Evolutionary conservation across 2,888 invertebrate species (phyloP), one percentile per base, ranked within the genome.

Genomic region (Zygaena filipendulae): DNA sequence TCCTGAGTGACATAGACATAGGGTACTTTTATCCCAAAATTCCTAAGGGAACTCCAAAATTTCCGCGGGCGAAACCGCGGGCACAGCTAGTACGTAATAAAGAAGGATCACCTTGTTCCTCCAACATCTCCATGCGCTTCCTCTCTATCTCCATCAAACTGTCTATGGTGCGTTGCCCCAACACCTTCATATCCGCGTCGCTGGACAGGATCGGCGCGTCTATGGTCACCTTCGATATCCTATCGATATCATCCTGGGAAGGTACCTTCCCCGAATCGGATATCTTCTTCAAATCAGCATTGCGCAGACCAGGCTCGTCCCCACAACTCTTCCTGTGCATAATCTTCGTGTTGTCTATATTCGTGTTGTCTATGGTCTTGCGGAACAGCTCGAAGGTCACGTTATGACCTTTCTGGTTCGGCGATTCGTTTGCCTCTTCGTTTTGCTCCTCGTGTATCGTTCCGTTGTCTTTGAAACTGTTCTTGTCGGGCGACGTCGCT

Each of bases 51-150:
- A n/a, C n/a, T n/a, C n/a, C n/a, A n/a, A n/a, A n/a, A n/a, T n/a
- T n/a, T n/a, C n/a, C n/a, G n/a, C n/a, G n/a, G n/a, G n/a, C n/a
- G n/a, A n/a, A n/a, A n/a, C n/a, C n/a, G n/a, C n/a, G n/a, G n/a
- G n/a, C n/a, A n/a, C n/a, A n/a, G n/a, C n/a, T n/a, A n/a, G n/a
- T n/a, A n/a, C n/a, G n/a, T n/a, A n/a, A n/a, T n/a, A n/a, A n/a
- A n/a, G n/a, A n/a, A n/a, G n/a, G n/a, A n/a, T 39, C 69, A 92
- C 95, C 95, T 88, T 95, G 93, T 64, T 94, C 92, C 39, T 91
- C 92, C 53, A 95, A 80, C 82, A 94, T 88, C 44, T 90, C 82
- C 52, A 92, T 87, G 30, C 95, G 79, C 63, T 93, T 94, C 47
- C 91, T 85, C 63, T 95, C 95, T 35, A 95, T 92, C 71, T 95